Percentiles rank a stretch among this genome's conserved stretches.
phyloP scores from a whole-genome alignment of 2,888 invertebrate species.

The Drosophila histrio region DNA sequence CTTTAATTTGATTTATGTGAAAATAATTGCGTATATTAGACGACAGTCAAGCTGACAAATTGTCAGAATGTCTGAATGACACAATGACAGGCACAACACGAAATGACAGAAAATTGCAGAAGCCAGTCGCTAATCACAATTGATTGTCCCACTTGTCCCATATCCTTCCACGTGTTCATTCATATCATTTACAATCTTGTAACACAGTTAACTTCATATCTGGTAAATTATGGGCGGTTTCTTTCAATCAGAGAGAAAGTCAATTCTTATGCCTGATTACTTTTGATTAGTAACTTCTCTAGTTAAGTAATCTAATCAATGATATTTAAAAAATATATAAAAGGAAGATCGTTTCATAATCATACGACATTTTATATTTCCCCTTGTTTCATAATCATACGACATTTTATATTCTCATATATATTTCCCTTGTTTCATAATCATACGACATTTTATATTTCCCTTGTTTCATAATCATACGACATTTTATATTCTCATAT shows the following conservation, averaged over 20 bases:
- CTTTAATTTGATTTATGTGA: conserved; percentile 48
- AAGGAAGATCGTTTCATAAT: too few species aligned
- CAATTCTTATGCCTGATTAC: too few species aligned
- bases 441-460: too few species aligned
- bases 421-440: too few species aligned
- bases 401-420: too few species aligned
- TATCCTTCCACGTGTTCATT: not conserved
- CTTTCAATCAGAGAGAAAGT: not conserved
- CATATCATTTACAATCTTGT: not conserved
- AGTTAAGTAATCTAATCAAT: not conserved
- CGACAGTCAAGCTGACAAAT: conserved; percentile 18
- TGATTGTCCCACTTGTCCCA: conserved; percentile 17
- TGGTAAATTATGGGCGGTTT: not conserved
- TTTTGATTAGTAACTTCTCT: not conserved
- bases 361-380: too few species aligned
- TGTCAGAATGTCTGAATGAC: conserved; percentile 29
- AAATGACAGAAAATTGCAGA: conserved; percentile 36
- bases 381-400: too few species aligned
- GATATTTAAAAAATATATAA: too few species aligned
- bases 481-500: too few species aligned
- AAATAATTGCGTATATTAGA: conserved; percentile 52
- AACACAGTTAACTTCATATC: not conserved
- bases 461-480: too few species aligned
- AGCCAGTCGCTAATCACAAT: conserved; percentile 28
- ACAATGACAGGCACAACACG: conserved; percentile 26